A percentile compares a stretch with the other conserved stretches of the same genome.
phyloP scores from a whole-genome alignment of 2,113 vertebrate genomes.

The Rhabdomys dilectus region DNA sequence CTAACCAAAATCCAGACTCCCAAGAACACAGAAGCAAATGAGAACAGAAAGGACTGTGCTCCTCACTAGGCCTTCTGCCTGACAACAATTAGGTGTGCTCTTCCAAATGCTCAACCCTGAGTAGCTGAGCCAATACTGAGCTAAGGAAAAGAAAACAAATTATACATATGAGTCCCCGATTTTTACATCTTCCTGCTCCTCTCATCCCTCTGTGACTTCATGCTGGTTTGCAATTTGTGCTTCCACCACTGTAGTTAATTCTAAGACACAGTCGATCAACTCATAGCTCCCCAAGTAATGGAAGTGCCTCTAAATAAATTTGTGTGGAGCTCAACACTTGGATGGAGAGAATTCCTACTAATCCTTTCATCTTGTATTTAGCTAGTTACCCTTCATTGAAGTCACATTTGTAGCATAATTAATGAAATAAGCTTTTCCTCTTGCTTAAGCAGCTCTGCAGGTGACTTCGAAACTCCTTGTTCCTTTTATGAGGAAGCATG shows the following conservation, averaged over 20 bases:
- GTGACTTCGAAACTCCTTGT: conserved; percentile 44
- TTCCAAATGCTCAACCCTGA: background rate
- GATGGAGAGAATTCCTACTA: conserved; percentile 51
- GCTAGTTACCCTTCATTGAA: conserved; percentile 62
- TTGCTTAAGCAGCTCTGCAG: conserved; percentile 43
- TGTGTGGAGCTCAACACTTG: conserved; percentile 62
- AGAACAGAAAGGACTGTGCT: conserved; percentile 15
- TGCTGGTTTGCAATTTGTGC: conserved; percentile 81
- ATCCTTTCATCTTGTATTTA: conserved; percentile 60
- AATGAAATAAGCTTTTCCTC: conserved; percentile 72
- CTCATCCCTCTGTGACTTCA: conserved; percentile 75
- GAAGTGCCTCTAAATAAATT: conserved; percentile 68
- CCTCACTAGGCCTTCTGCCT: conserved; percentile 48
- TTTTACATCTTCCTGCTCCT: conserved; percentile 46
- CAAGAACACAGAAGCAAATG: conserved; percentile 41
- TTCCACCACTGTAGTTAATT: conserved; percentile 79
- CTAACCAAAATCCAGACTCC: conserved; percentile 2
- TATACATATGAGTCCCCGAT: background rate
- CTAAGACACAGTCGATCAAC: conserved; percentile 80
- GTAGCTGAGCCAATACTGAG: conserved; percentile 31
- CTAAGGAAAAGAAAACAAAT: conserved; percentile 56
- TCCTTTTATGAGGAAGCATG: conserved; percentile 1
- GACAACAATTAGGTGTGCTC: conserved; percentile 17
- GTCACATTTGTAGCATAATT: conserved; percentile 71
- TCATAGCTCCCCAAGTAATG: conserved; percentile 75